A percentile compares a stretch with the other conserved stretches of the same genome.
Conservation (phyloP, 2,797 vertebrate genomes). For the Hyperoplus lanceolatus region DNA sequence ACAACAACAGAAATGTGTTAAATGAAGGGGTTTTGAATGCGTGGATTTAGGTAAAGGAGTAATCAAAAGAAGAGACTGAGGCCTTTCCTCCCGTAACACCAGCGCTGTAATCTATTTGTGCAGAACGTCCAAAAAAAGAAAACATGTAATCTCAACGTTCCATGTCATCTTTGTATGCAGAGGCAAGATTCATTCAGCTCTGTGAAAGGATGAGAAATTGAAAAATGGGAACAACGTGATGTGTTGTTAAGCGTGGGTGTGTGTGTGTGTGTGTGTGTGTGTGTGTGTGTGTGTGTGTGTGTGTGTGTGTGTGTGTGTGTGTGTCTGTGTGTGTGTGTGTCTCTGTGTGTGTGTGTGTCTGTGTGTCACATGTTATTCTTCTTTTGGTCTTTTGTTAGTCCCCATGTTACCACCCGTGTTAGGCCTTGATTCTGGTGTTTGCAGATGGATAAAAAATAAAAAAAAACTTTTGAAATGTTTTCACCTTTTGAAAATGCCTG, state of each 20-base stretch:
- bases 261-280: slow-evolving; percentile 3
- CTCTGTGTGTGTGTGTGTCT: too few relatives aligned
- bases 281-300: not conserved
- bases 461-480: slow-evolving; percentile 20
- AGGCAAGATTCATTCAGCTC: slow-evolving; percentile 42
- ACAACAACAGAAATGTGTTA: slow-evolving; percentile 52
- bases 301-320: slow-evolving; percentile 3
- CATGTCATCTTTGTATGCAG: slow-evolving; percentile 37
- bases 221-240: slow-evolving; percentile 41
- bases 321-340: not conserved
- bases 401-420: not conserved
- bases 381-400: slow-evolving; percentile 6
- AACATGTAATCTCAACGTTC: slow-evolving; percentile 54
- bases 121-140: slow-evolving; percentile 35
- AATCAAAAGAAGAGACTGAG: slow-evolving; percentile 37
- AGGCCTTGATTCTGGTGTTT: slow-evolving; percentile 49
- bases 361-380: too few relatives aligned
- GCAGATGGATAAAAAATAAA: slow-evolving; percentile 35
- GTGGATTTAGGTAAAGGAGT: slow-evolving; percentile 25
- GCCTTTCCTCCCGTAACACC: slow-evolving; percentile 36
- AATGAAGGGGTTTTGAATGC: slow-evolving; percentile 61
- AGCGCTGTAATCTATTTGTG: slow-evolving; percentile 28
- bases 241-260: slow-evolving; percentile 15
- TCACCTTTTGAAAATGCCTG: not conserved
- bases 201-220: slow-evolving; percentile 59